A percentile compares a stretch with the other conserved stretches of the same genome.
phyloP scores from a whole-genome alignment of 2,888 invertebrate genomes.

The Diadegma fenestrale region DNA sequence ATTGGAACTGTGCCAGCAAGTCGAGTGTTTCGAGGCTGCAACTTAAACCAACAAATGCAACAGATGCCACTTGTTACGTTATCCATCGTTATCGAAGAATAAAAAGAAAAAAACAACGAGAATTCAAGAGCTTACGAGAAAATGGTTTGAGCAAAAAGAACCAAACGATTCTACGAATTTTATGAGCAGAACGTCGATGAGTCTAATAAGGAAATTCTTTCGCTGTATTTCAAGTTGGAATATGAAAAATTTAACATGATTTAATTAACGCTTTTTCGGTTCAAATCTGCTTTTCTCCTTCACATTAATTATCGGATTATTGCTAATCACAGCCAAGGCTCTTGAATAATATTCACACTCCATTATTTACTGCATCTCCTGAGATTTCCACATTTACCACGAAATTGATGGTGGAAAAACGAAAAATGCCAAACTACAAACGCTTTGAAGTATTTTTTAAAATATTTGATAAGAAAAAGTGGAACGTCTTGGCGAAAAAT shows the following conservation, averaged over 20 bases:
- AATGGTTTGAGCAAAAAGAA: constrained; percentile 10
- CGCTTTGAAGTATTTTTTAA: background rate
- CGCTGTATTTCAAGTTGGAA: background rate
- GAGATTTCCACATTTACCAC: background rate
- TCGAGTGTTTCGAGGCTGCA: constrained; percentile 77
- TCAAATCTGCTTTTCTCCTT: no score
- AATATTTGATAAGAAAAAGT: background rate
- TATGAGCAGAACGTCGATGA: background rate
- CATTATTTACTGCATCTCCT: no score
- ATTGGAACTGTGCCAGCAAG: constrained; percentile 82
- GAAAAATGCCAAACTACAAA: background rate
- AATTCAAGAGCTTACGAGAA: background rate
- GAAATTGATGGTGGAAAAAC: background rate
- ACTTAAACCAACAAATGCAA: constrained; percentile 81
- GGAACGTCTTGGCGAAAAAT: background rate
- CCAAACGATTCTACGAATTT: constrained; percentile 38
- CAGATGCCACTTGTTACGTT: constrained; percentile 84
- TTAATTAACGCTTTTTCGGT: no score
- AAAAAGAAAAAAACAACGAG: background rate
- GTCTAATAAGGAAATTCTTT: background rate
- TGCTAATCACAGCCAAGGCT: no score
- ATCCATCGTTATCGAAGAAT: constrained; percentile 48
- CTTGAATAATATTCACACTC: no score
- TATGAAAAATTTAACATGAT: background rate
- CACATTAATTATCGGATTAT: no score